Evolutionary conservation across 2,797 vertebrate genomes (phyloP).

Genomic region (Spinibarbus caldwelli): DNA sequence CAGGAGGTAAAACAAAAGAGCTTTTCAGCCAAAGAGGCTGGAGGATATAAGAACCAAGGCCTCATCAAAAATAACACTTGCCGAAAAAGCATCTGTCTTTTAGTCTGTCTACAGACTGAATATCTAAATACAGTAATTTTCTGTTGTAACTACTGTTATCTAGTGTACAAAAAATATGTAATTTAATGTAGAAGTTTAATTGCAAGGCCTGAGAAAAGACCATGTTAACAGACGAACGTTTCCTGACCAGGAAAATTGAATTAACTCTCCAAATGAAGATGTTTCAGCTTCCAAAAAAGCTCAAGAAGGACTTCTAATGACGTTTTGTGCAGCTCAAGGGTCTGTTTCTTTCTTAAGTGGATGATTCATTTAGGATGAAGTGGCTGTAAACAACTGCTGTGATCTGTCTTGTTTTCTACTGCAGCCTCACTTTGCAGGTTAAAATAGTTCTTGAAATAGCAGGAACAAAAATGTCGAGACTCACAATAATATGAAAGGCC

Average conservation of each 20-base stretch:
- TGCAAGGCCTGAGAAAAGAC: not conserved
- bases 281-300: slow-evolving; percentile 1
- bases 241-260: not conserved
- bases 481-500: not conserved
- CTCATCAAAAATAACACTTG: not conserved
- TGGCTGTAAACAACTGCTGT: slow-evolving; percentile 13
- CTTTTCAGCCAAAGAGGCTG: slow-evolving; percentile 38
- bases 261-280: not conserved
- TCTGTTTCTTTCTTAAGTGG: not conserved
- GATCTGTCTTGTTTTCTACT: not conserved
- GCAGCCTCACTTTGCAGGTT: not conserved
- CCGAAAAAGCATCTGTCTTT: not conserved
- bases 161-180: not conserved
- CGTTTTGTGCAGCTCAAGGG: not conserved
- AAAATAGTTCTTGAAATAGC: not conserved
- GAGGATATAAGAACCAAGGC: not conserved
- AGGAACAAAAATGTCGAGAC: not conserved
- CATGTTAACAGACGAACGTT: not conserved
- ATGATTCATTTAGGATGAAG: not conserved
- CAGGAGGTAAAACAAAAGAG: slow-evolving; percentile 63
- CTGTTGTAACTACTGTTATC: not conserved
- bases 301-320: not conserved
- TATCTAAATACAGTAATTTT: not conserved
- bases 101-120: not conserved
- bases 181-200: not conserved